Conservation (phyloP, 2,113 vertebrate genomes). For the Rhinogobius similis region DNA sequence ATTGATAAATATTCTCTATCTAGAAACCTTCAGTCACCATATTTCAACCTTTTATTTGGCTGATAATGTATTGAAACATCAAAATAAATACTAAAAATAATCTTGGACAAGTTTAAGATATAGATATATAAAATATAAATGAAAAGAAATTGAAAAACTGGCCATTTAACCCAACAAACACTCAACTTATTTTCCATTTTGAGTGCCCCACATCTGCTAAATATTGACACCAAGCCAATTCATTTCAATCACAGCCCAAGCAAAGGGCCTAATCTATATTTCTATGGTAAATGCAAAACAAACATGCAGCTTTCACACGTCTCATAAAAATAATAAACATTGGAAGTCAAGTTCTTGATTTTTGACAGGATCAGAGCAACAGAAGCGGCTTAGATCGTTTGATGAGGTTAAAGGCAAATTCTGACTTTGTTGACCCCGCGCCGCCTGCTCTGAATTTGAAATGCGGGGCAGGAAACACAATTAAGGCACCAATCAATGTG, state of each 20-base stretch:
- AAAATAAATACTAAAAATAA: too few relatives aligned
- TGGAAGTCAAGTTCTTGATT: background rate
- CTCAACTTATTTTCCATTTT: background rate
- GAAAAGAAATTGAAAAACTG: too few relatives aligned
- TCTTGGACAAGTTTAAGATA: too few relatives aligned
- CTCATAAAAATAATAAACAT: background rate
- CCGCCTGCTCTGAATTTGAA: constrained; percentile 59
- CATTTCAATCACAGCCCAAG: background rate
- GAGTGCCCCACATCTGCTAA: background rate
- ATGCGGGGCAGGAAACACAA: constrained; percentile 57
- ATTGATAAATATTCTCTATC: too few relatives aligned
- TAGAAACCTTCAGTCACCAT: too few relatives aligned
- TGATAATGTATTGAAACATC: too few relatives aligned
- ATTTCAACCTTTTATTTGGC: too few relatives aligned
- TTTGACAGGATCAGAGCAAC: constrained; percentile 38
- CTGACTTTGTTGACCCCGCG: constrained; percentile 44
- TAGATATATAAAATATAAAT: too few relatives aligned
- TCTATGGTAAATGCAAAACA: background rate
- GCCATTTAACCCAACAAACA: background rate
- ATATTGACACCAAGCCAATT: background rate
- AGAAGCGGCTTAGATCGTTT: background rate
- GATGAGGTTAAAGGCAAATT: constrained; percentile 43
- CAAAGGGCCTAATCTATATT: background rate
- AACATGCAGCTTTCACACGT: background rate
- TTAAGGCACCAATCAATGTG: constrained; percentile 67